A percentile compares a stretch with the other conserved stretches of the same genome.
phyloP scores from a whole-genome alignment of 2,797 vertebrate genomes.

The Catostomus latipinnis region DNA sequence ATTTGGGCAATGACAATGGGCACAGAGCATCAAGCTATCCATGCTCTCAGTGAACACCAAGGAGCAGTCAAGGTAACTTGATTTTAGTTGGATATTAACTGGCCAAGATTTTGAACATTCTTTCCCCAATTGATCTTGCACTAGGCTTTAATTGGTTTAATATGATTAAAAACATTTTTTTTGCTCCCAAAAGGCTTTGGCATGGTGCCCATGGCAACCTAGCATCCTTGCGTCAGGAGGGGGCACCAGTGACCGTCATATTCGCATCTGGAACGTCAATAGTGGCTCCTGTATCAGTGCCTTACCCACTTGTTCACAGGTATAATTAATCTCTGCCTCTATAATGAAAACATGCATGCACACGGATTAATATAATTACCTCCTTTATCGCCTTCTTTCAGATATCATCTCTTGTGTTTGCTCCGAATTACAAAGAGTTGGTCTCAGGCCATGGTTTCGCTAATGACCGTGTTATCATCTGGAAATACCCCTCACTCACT shows the following conservation, averaged over 20 bases:
- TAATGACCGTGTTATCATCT: slow-evolving; percentile 89
- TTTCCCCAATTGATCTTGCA: too few species aligned
- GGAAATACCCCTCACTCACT: slow-evolving; percentile 92
- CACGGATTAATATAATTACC: background rate
- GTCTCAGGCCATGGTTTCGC: slow-evolving; percentile 94
- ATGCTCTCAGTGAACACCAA: slow-evolving; percentile 89
- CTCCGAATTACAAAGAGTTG: slow-evolving; percentile 93
- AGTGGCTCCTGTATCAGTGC: slow-evolving; percentile 88
- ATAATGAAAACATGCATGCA: background rate
- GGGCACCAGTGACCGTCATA: slow-evolving; percentile 93
- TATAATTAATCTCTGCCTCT: slow-evolving; percentile 58
- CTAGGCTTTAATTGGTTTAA: too few species aligned
- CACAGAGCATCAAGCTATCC: slow-evolving; percentile 71
- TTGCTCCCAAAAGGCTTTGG: slow-evolving; percentile 80
- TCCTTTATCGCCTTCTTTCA: slow-evolving; percentile 59
- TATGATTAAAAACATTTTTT: background rate
- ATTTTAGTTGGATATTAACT: background rate
- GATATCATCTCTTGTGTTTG: slow-evolving; percentile 93
- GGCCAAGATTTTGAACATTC: background rate
- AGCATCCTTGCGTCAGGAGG: slow-evolving; percentile 93
- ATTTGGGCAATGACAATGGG: slow-evolving; percentile 87
- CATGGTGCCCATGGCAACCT: slow-evolving; percentile 96
- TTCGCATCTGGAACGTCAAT: slow-evolving; percentile 96
- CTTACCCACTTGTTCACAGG: slow-evolving; percentile 93
- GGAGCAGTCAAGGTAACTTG: slow-evolving; percentile 91